phyloP scores from a whole-genome alignment of 2,113 vertebrate species.

The Hippocampus comes region DNA sequence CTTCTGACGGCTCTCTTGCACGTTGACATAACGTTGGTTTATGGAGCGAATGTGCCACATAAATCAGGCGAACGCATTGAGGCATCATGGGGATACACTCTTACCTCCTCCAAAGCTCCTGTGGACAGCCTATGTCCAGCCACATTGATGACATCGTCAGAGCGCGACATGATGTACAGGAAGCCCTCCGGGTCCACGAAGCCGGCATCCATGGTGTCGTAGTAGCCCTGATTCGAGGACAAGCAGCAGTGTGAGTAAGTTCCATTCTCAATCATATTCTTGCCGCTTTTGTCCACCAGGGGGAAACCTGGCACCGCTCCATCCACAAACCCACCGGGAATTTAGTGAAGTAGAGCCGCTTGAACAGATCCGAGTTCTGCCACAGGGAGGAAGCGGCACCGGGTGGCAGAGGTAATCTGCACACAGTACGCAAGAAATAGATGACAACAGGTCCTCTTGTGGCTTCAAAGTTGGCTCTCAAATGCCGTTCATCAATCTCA shows the following conservation, averaged over 20 bases:
- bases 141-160: conserved; percentile 97
- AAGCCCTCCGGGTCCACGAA: conserved; percentile 88
- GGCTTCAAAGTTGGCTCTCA: not conserved
- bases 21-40: too few species aligned
- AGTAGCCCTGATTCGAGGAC: conserved; percentile 80
- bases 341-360: conserved; percentile 87
- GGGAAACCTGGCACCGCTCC: not conserved
- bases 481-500: too few species aligned
- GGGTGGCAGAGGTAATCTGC: conserved; percentile 88
- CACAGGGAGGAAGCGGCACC: conserved; percentile 88
- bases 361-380: conserved; percentile 85
- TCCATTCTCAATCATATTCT: too few species aligned
- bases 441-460: too few species aligned
- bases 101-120: conserved; percentile 92
- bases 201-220: conserved; percentile 97
- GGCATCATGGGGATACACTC: not conserved
- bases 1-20: too few species aligned
- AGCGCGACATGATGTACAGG: conserved; percentile 89
- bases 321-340: conserved; percentile 82
- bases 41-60: not conserved
- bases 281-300: not conserved
- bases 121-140: conserved; percentile 93
- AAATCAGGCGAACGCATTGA: not conserved
- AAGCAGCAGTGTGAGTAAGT: too few species aligned
- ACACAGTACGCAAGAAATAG: not conserved